phyloP scores from a whole-genome alignment of 2,888 invertebrate genomes.

The Podotricha telesiphe region DNA sequence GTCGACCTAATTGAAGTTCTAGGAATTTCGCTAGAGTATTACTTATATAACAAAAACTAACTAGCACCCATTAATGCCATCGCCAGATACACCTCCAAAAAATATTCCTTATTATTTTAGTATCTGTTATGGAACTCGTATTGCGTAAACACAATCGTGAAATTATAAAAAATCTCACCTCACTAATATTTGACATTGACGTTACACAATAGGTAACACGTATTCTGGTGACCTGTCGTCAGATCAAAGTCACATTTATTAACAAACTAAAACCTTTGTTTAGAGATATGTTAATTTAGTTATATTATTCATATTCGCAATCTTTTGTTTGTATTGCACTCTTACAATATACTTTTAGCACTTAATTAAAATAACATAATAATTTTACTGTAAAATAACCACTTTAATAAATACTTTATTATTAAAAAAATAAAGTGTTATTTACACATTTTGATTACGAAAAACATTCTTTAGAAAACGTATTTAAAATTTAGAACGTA shows the following conservation, averaged over 20 bases:
- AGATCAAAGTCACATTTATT: conserved; percentile 62
- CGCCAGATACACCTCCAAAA: neutral
- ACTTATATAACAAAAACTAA: too few relatives aligned
- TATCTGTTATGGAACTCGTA: neutral
- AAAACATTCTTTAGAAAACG: too few relatives aligned
- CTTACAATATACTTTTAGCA: conserved; percentile 15
- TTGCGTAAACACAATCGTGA: conserved; percentile 36
- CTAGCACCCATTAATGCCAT: neutral
- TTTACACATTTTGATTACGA: too few relatives aligned
- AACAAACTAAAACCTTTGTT: conserved; percentile 51
- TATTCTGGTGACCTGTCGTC: conserved; percentile 46
- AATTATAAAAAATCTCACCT: conserved; percentile 41
- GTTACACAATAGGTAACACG: conserved; percentile 45
- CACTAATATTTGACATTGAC: conserved; percentile 47
- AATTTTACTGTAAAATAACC: neutral
- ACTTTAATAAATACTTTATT: neutral
- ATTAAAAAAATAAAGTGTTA: too few relatives aligned
- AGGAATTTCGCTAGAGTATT: too few relatives aligned
- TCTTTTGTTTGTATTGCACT: conserved; percentile 16
- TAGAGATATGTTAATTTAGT: conserved; percentile 42
- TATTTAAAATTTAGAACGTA: too few relatives aligned
- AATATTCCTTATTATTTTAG: neutral
- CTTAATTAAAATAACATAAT: neutral
- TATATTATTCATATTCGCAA: conserved; percentile 26
- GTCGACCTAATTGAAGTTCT: neutral